Evolutionary conservation across 2,797 vertebrate genomes (phyloP).

Genomic region (Decapterus maruadsi): DNA sequence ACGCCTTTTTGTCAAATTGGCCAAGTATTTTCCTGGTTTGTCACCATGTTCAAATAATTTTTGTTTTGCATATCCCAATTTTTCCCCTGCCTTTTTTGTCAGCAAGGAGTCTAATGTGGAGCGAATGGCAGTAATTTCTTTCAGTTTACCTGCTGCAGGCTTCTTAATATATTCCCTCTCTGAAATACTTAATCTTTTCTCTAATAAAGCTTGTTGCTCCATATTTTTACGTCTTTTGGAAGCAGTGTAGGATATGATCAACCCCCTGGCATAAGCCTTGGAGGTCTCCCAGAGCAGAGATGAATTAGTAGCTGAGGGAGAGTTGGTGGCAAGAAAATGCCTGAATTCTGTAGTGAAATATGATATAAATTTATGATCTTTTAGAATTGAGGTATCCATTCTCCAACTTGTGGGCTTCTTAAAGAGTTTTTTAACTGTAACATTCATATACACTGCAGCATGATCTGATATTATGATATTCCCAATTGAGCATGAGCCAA

Average conservation of each 20-base stretch:
- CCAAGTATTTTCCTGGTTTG: constrained; percentile 13
- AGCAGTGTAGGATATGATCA: constrained; percentile 4
- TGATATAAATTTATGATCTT: constrained; percentile 21
- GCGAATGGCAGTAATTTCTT: constrained; percentile 9
- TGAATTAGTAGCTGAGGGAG: neutral
- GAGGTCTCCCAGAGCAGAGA: constrained; percentile 14
- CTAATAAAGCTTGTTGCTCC: constrained; percentile 16
- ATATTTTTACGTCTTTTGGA: constrained; percentile 7
- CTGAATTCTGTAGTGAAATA: constrained; percentile 12
- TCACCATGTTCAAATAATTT: constrained; percentile 27
- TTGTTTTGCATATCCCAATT: constrained; percentile 16
- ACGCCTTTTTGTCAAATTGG: constrained; percentile 1
- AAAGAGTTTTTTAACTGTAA: neutral
- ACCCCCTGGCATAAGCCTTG: constrained; percentile 4
- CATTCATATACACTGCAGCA: neutral
- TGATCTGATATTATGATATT: constrained; percentile 18
- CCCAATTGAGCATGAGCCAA: constrained; percentile 4
- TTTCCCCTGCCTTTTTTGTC: constrained; percentile 1
- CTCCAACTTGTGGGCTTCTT: neutral
- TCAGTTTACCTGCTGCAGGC: constrained; percentile 11
- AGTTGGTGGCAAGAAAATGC: neutral
- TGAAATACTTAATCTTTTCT: neutral
- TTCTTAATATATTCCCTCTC: constrained; percentile 5
- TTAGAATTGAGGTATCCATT: constrained; percentile 6
- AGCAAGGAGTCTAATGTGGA: constrained; percentile 3